A percentile compares a stretch with the other conserved stretches of the same genome.
Conservation (phyloP, 1,140 invertebrate species). For the Cherax quadricarinatus region DNA sequence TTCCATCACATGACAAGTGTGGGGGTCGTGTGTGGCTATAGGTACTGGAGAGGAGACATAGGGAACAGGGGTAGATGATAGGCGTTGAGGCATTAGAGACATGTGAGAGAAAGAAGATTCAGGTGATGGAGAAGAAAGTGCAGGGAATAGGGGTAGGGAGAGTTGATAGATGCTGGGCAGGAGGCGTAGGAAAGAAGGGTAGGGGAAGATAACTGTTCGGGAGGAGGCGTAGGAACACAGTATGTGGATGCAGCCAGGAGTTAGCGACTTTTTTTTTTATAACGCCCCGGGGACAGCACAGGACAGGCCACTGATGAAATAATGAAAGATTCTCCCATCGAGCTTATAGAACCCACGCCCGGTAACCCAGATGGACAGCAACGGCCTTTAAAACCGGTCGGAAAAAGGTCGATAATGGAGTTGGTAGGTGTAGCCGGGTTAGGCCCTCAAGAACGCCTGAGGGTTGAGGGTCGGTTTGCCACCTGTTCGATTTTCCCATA, state of each 20-base stretch:
- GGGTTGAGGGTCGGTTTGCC: constrained; percentile 21
- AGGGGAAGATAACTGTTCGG: too few relatives aligned
- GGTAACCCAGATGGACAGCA: background rate
- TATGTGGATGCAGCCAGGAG: constrained; percentile 26
- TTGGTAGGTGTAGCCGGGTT: background rate
- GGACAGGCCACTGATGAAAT: constrained; percentile 56
- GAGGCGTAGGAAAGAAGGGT: too few relatives aligned
- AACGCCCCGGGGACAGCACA: background rate
- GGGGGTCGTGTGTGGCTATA: too few relatives aligned
- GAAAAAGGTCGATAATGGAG: background rate
- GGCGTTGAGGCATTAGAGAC: background rate
- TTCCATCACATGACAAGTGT: background rate
- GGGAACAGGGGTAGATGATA: background rate
- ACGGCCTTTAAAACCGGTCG: background rate
- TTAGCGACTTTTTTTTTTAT: background rate
- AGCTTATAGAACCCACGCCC: constrained; percentile 29
- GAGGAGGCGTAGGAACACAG: constrained; percentile 33
- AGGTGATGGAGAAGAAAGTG: background rate
- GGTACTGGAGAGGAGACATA: too few relatives aligned
- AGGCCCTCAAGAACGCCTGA: background rate
- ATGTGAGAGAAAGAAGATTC: background rate
- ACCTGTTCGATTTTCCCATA: constrained; percentile 56
- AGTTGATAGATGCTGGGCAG: too few relatives aligned
- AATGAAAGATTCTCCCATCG: constrained; percentile 47
- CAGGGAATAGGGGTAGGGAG: too few relatives aligned